These are phyloP conservation scores for Spinus pinus DNA, from an alignment of 2,797 vertebrate species.

Conservation along the genomic window DNA sequence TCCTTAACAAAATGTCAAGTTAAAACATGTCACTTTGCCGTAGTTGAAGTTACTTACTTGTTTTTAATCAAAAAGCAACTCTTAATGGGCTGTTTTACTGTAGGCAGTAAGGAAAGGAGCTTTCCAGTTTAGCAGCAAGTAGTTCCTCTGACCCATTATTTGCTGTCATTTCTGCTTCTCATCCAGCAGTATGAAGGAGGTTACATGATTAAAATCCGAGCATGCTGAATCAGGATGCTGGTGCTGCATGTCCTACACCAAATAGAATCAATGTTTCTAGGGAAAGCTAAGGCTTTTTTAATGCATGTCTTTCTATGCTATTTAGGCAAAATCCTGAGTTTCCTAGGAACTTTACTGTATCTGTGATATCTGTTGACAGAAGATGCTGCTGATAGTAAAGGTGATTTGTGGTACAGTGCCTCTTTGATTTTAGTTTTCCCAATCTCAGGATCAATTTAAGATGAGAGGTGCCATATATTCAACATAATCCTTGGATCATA, in stretches of 20 bases:
- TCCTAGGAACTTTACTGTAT: background rate
- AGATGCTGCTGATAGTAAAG: background rate
- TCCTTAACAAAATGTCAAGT: slow-evolving; percentile 74
- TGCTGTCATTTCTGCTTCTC: slow-evolving; percentile 49
- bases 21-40: slow-evolving; percentile 73
- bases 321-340: background rate
- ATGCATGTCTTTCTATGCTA: background rate
- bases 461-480: background rate
- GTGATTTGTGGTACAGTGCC: background rate
- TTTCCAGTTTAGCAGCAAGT: slow-evolving; percentile 39
- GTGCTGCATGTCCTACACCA: background rate
- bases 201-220: background rate
- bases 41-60: slow-evolving; percentile 70
- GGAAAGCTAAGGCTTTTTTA: background rate
- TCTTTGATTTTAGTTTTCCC: background rate
- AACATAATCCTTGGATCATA: background rate
- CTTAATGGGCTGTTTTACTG: slow-evolving; percentile 70
- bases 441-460: background rate
- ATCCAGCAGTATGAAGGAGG: background rate
- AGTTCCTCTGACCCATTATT: slow-evolving; percentile 38
- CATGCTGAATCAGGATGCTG: background rate
- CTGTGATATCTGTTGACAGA: background rate
- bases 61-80: slow-evolving; percentile 67
- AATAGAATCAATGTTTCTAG: background rate
- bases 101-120: slow-evolving; percentile 55